Evolutionary conservation across 2,888 invertebrate genomes (phyloP), one percentile per base, ranked within the genome.

Genomic region (Ochropleura leucogaster): DNA sequence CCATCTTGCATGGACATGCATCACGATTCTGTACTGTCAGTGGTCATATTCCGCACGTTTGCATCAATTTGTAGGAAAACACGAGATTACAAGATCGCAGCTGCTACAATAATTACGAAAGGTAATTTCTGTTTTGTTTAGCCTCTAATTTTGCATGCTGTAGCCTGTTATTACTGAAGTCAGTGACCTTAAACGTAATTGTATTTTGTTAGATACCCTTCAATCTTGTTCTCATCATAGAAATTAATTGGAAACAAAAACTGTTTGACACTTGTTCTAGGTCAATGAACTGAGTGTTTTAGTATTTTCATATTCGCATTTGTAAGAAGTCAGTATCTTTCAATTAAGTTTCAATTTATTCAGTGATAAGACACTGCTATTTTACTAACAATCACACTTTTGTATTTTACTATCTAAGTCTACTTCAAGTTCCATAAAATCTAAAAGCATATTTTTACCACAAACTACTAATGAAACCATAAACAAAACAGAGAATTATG

Each of bases 21-120:
- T 77, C 85, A 85, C 86, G 86, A 79, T 55, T 70, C 42, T 66
- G n/a, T 49, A 46, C 60, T 70, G 3, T 30, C 30, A 30, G 63
- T 74, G 72, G 69, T 67, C 83, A 83, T 53, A 72, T 55, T 68
- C 72, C 62, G 72, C 85, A 85, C 83, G 81, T 80, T 75, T 77
- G 65, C 62, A 64, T 72, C 30, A 66, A 82, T 65, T 77, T 70
- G 79, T 83, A 57, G 49, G 47, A 71, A 82, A 82, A 78, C 53
- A 63, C 49, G 44, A 68, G 49, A 55, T 74, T 65, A 70, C 74
- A 59, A 70, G 64, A 77, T 69, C 20, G 46, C 30, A 70, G 67
- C 69, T 62, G 47, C 59, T 81, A 69, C 18, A 67, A 63, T 80
- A 81, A 77, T 77, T 82, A 78, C 78, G 65, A 78, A 70, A 67